Conservation (phyloP, 2,797 vertebrate species). For the Valencia hispanica region DNA sequence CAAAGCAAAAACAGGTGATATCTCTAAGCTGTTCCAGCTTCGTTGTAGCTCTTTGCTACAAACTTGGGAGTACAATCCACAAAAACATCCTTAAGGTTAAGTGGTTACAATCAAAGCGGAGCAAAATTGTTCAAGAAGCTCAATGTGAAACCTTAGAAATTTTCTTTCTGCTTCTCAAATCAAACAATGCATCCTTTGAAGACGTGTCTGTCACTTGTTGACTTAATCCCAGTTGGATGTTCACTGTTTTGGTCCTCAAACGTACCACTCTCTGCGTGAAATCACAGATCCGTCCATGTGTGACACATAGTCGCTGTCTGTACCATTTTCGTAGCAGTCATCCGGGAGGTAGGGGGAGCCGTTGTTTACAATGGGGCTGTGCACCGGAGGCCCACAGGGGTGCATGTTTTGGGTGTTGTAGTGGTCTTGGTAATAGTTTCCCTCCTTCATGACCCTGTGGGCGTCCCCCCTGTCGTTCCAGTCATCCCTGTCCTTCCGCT, state of each 20-base stretch:
- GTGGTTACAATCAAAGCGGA: constrained; percentile 76
- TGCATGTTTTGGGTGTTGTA: constrained; percentile 82
- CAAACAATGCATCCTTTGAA: constrained; percentile 54
- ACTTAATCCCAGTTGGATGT: constrained; percentile 59
- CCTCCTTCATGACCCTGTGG: constrained; percentile 82
- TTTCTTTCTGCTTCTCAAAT: constrained; percentile 29
- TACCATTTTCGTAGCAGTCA: constrained; percentile 91
- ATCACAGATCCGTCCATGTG: constrained; percentile 98
- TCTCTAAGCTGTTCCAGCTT: constrained; percentile 39
- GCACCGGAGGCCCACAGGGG: constrained; percentile 78
- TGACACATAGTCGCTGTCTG: constrained; percentile 96
- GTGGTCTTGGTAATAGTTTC: constrained; percentile 76
- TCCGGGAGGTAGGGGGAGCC: constrained; percentile 91
- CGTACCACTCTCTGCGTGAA: constrained; percentile 98
- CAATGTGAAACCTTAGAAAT: constrained; percentile 48
- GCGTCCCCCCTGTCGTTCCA: constrained; percentile 88
- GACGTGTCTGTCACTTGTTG: constrained; percentile 54
- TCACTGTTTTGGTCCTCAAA: constrained; percentile 76
- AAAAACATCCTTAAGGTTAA: constrained; percentile 69
- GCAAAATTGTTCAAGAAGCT: constrained; percentile 55
- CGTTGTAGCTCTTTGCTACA: constrained; percentile 56
- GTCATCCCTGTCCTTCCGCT: constrained; percentile 88
- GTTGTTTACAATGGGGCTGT: constrained; percentile 74
- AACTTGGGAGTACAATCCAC: constrained; percentile 54
- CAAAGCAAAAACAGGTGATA: constrained; percentile 36